Percentiles rank a stretch among this genome's conserved stretches.
phyloP scores from a whole-genome alignment of 2,888 invertebrate genomes.

The Caradrina clavipalpis region DNA sequence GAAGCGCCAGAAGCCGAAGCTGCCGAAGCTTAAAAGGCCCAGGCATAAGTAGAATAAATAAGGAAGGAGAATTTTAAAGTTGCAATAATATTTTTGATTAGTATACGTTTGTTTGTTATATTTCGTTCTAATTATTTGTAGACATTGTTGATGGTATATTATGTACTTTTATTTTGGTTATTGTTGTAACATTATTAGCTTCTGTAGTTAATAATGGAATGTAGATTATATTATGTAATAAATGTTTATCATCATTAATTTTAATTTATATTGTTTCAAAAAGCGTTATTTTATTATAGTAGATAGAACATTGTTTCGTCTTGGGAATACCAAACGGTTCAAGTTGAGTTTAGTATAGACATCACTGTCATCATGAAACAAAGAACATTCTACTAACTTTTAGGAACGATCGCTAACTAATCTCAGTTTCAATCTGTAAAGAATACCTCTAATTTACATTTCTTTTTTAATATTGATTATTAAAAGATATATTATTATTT shows the following conservation, averaged over 20 bases:
- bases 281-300: background rate
- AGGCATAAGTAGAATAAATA: constrained; percentile 25
- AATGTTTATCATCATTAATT: background rate
- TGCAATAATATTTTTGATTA: constrained; percentile 48
- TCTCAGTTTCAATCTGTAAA: too few relatives aligned
- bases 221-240: constrained; percentile 11
- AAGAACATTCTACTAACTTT: too few relatives aligned
- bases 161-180: constrained; percentile 46
- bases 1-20: background rate
- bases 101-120: constrained; percentile 45
- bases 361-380: too few relatives aligned
- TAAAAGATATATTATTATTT: too few relatives aligned
- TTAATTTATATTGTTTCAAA: background rate
- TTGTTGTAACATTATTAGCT: constrained; percentile 39
- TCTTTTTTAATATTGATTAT: too few relatives aligned
- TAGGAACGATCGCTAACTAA: too few relatives aligned
- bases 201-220: constrained; percentile 14
- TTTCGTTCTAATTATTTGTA: constrained; percentile 43
- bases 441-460: too few relatives aligned
- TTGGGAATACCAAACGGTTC: too few relatives aligned
- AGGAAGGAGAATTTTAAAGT: constrained; percentile 10
- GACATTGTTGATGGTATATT: constrained; percentile 30
- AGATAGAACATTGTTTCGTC: too few relatives aligned
- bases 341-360: too few relatives aligned
- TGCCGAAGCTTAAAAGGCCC: constrained; percentile 31